Conservation (phyloP, 1,140 invertebrate species). For the Hycleus phaleratus region DNA sequence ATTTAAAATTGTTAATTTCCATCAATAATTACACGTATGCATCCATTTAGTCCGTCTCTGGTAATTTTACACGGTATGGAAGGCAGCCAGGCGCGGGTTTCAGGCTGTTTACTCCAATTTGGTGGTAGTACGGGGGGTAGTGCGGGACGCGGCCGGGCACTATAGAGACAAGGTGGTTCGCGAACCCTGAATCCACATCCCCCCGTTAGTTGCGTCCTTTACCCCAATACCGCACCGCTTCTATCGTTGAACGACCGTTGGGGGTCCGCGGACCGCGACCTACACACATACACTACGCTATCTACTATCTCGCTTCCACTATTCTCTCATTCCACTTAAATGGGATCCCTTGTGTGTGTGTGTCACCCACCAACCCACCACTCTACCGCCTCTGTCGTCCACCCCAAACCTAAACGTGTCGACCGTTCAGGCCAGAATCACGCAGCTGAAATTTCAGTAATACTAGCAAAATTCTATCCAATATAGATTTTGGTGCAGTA, state of each 20-base stretch:
- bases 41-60: conserved; percentile 13
- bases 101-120: background rate
- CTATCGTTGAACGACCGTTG: conserved; percentile 9
- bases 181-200: conserved; percentile 11
- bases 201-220: background rate
- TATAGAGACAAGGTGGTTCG: conserved; percentile 16
- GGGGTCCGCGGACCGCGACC: conserved; percentile 23
- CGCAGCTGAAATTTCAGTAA: conserved; percentile 16
- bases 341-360: background rate
- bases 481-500: background rate
- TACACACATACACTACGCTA: background rate
- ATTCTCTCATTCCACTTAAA: background rate
- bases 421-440: conserved; percentile 19
- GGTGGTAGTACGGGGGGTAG: background rate
- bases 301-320: background rate
- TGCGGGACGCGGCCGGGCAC: background rate
- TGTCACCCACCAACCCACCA: conserved; percentile 4
- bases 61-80: conserved; percentile 12
- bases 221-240: conserved; percentile 11
- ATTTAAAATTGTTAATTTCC: background rate
- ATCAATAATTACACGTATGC: background rate
- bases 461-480: background rate
- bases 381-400: conserved; percentile 10
- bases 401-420: conserved; percentile 9
- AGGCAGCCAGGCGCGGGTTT: background rate